Conservation (phyloP, 2,797 vertebrate genomes). For the Rhinophrynus dorsalis region DNA sequence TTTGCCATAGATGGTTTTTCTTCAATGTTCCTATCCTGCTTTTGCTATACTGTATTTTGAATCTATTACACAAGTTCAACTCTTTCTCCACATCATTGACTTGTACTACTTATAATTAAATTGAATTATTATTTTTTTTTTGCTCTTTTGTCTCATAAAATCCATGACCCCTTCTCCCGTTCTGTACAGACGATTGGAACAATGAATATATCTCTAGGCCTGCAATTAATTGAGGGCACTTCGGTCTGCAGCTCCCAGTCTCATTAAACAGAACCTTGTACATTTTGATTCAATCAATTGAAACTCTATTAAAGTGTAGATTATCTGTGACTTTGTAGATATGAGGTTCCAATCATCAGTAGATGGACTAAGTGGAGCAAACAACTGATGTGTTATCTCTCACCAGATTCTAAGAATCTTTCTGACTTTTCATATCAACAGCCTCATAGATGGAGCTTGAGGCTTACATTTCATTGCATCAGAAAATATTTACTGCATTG, state of each 20-base stretch:
- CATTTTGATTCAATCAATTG: constrained; percentile 47
- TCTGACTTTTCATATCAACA: too few relatives aligned
- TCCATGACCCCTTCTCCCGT: background rate
- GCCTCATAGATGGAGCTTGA: too few relatives aligned
- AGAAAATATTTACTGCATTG: too few relatives aligned
- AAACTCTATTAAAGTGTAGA: constrained; percentile 50
- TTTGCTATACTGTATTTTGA: too few relatives aligned
- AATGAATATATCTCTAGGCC: background rate
- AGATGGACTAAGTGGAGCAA: constrained; percentile 15
- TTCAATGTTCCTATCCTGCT: too few relatives aligned
- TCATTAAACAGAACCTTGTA: constrained; percentile 47
- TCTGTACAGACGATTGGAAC: background rate
- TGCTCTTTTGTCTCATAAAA: background rate
- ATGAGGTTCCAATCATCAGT: background rate
- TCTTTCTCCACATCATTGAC: background rate
- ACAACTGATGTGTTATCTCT: constrained; percentile 7
- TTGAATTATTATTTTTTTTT: background rate
- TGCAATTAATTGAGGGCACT: constrained; percentile 32
- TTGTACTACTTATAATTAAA: background rate
- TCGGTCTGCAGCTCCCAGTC: background rate
- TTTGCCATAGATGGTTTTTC: too few relatives aligned
- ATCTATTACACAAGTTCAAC: background rate
- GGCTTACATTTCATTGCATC: too few relatives aligned
- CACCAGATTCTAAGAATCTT: constrained; percentile 8
- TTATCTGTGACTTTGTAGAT: constrained; percentile 33